Base-by-base conservation (phyloP, 23 tunicate species). In the Diplosoma virens region DNA sequence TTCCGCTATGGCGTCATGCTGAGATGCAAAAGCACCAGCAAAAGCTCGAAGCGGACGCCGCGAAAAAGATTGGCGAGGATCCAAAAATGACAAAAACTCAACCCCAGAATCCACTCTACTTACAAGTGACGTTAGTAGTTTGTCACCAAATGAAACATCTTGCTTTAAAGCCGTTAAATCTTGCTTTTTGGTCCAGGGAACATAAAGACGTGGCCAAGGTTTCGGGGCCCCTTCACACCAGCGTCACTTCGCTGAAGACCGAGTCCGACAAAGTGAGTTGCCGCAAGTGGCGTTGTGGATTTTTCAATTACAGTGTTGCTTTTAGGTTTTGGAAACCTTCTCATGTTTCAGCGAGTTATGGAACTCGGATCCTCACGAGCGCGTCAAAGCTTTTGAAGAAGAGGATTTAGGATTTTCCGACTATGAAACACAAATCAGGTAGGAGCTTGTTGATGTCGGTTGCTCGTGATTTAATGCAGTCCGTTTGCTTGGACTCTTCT, bases 131-230 rank as follows among this genome's bases (percentile, higher is more conserved):
- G 89, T 84, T 22, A 84, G 82, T 48, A 5, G 7, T 20, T 18
- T 79, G 3, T 17, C 34, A 64, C 14, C 26, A 58, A 23, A 9
- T 58, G 26, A 6, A 58, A n/a, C 25, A n/a, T n/a, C n/a, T n/a
- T n/a, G n/a, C n/a, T n/a, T 41, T 41, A 41, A 7, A 14, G 50
- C 50, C 50, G 9, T 41, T 41, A 41, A 41, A 9, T 9, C 50
- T 41, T 41, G 50, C 9, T 14, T 41, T 55, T 55, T 55, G 63
- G 17, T 80, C 1, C 73, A 77, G 95, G 11, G 95, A 88, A 33
- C 95, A 88, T 50, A 88, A 88, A 68, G 95, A 88, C 35, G 95
- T 88, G 54, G 86, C 78, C 20, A 88, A 88, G 45, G 86, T 84
- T 0, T 67, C 86, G 16, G 86, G 86, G 1, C 95, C 95, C 1